Evolutionary conservation across 2,888 invertebrate species (phyloP), one percentile per base, ranked within the genome.

Genomic region (Parapristionchus giblindavisi): DNA sequence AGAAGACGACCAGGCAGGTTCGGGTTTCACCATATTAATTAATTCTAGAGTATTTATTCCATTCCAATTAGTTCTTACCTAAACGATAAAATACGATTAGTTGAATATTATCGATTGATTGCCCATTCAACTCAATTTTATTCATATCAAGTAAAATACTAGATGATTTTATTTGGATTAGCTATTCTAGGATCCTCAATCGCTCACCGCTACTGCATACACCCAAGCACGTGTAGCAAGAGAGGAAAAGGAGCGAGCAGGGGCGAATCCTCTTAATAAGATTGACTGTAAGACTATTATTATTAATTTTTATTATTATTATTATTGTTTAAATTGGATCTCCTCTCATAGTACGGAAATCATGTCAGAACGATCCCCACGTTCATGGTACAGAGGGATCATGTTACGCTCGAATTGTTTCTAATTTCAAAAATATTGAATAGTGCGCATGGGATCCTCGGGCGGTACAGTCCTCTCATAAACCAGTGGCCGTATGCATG

Each of bases 181-280:
- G n/a, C 4, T 52, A 21, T 40, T 63, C 21, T 43, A 63, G 63
- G 38, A 38, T 14, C 40, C 75, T 11, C 51, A 78, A 61, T 70
- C 38, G 51, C 71, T 65, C 60, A 75, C 75, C 17, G 21, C 70
- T 27, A n/a, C 51, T 3, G 73, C 75, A 21, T 75, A 70, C 75
- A 60, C 76, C 3, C 29, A 71, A 4, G 54, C 8, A 8, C 32
- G 43, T 11, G 60, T 36, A 27, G 58, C 73, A 52, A 63, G 76
- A 60, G 61, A 76, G 14, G 71, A 73, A 43, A 68, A 61, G 14
- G 77, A 78, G 36, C 24, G 75, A 11, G 77, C 77, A 52, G 77
- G 72, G 14, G 77, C 75, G 17, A 80, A 80, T 75, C 78, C 80
- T 21, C 48, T 80, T 48, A 80, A 80, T 77, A 70, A 77, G 3